phyloP scores from a whole-genome alignment of 2,797 vertebrate species.

The Labroides dimidiatus region DNA sequence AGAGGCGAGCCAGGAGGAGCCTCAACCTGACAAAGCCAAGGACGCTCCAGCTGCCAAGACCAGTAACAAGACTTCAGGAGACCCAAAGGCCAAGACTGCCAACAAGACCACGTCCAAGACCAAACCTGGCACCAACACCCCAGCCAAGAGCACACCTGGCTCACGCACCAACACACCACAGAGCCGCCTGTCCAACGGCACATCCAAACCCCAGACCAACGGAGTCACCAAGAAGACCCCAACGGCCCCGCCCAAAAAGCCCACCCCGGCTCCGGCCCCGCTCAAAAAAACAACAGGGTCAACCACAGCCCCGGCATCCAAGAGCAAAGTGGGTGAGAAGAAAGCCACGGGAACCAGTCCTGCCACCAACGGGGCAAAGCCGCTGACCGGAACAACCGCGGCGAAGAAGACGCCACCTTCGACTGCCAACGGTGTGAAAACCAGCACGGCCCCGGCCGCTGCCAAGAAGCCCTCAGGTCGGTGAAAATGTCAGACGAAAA shows the following conservation, averaged over 20 bases:
- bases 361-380: constrained; percentile 66
- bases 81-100: constrained; percentile 78
- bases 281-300: constrained; percentile 72
- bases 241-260: constrained; percentile 72
- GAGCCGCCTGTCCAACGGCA: constrained; percentile 78
- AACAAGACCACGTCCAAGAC: constrained; percentile 76
- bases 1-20: constrained; percentile 53
- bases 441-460: constrained; percentile 55
- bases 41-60: constrained; percentile 66
- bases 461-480: constrained; percentile 80
- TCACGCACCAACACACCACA: constrained; percentile 70
- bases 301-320: constrained; percentile 36
- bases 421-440: constrained; percentile 73
- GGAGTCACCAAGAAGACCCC: constrained; percentile 77
- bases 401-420: constrained; percentile 69
- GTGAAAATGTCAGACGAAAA: constrained; percentile 43
- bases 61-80: constrained; percentile 70
- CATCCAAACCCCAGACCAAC: constrained; percentile 81
- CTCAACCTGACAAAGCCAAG: constrained; percentile 58
- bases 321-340: constrained; percentile 78
- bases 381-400: constrained; percentile 55
- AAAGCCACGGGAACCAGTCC: constrained; percentile 60
- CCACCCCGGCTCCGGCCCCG: constrained; percentile 39
- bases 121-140: constrained; percentile 66
- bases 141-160: constrained; percentile 62